These are phyloP conservation scores for Monopis laevigella DNA, from an alignment of 2,888 invertebrate species.

Conservation along the genomic window DNA sequence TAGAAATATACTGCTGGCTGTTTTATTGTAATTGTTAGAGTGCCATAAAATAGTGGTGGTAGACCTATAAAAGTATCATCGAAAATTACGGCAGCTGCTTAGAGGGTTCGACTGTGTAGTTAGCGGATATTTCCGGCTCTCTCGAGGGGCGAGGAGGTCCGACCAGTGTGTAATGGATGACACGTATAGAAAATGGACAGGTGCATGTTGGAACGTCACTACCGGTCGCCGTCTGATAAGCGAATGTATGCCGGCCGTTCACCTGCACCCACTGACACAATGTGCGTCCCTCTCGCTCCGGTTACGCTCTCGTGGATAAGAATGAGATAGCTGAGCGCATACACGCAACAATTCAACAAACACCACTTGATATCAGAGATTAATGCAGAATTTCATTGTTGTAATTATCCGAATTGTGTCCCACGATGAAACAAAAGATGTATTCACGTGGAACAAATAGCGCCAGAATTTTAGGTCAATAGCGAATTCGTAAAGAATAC, in stretches of 20 bases:
- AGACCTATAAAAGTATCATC: neutral
- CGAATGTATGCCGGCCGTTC: slow-evolving; percentile 60
- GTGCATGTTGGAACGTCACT: slow-evolving; percentile 41
- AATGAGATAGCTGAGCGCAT: slow-evolving; percentile 8
- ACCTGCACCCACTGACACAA: slow-evolving; percentile 56
- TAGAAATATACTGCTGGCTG: slow-evolving; percentile 1
- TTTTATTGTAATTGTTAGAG: neutral
- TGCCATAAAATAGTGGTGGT: neutral
- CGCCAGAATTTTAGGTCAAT: slow-evolving; percentile 1
- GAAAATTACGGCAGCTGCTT: too few species aligned
- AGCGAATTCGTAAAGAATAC: neutral
- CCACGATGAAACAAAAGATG: slow-evolving; percentile 27
- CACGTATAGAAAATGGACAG: slow-evolving; percentile 33
- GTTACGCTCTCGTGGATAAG: slow-evolving; percentile 11
- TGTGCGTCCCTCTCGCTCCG: slow-evolving; percentile 33
- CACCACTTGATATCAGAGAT: slow-evolving; percentile 37
- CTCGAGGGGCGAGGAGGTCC: slow-evolving; percentile 1
- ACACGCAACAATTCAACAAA: slow-evolving; percentile 24
- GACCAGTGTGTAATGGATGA: slow-evolving; percentile 5
- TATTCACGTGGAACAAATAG: slow-evolving; percentile 22
- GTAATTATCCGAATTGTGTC: slow-evolving; percentile 33
- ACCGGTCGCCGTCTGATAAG: slow-evolving; percentile 50
- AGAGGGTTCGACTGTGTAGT: slow-evolving; percentile 1
- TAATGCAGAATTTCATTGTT: slow-evolving; percentile 36
- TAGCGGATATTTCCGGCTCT: slow-evolving; percentile 6